These are phyloP conservation scores for Ochotona princeps DNA, from an alignment of 2,113 vertebrate genomes.

Conservation along the genomic window DNA sequence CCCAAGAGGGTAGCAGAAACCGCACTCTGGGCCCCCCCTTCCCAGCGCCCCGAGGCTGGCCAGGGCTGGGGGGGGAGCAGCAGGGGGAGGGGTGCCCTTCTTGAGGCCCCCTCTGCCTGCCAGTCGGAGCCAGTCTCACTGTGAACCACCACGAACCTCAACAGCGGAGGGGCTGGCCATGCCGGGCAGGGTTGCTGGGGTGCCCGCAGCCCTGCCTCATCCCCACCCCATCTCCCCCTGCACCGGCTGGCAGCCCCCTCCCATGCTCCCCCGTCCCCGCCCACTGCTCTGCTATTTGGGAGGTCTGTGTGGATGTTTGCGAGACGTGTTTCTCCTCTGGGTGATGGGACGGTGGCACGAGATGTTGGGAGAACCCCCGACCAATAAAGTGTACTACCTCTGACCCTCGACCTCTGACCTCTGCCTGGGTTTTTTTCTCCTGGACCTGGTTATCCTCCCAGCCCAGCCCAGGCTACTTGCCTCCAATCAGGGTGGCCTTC, in stretches of 20 bases:
- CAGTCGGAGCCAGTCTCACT: slow-evolving; percentile 75
- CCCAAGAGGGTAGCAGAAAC: neutral
- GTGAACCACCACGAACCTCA: slow-evolving; percentile 71
- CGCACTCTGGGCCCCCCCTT: neutral
- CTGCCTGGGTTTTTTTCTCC: neutral
- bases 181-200: neutral
- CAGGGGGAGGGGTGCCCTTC: neutral
- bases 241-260: neutral
- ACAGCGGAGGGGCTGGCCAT: slow-evolving; percentile 52
- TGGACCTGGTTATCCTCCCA: neutral
- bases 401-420: slow-evolving; percentile 55
- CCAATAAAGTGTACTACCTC: slow-evolving; percentile 84
- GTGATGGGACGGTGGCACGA: neutral
- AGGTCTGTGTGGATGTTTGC: neutral
- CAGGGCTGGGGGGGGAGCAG: neutral
- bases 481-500: neutral
- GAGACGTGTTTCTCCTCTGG: neutral
- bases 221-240: no score
- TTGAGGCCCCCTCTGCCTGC: neutral
- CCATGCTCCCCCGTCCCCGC: neutral
- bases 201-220: neutral
- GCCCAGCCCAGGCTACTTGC: neutral
- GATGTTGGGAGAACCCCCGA: slow-evolving; percentile 30
- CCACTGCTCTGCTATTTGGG: neutral
- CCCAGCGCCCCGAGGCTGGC: slow-evolving; percentile 28